These are phyloP conservation scores for Aphodius granarius DNA, from an alignment of 2,888 invertebrate species.

Conservation along the genomic window DNA sequence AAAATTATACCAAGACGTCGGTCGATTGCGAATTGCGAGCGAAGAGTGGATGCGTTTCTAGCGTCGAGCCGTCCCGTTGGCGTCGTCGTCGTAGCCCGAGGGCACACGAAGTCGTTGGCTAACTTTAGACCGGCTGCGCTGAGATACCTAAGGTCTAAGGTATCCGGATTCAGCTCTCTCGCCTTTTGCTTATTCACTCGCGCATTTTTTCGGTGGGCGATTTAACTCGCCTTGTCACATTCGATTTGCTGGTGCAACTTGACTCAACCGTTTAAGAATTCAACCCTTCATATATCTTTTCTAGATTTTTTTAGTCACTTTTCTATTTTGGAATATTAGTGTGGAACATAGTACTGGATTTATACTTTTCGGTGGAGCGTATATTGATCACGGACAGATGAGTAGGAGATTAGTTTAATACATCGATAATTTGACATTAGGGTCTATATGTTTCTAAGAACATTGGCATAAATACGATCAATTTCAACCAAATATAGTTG, in stretches of 20 bases:
- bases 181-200: background rate
- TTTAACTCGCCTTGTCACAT: background rate
- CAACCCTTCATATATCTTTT: background rate
- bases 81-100: slow-evolving; percentile 35
- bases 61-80: slow-evolving; percentile 37
- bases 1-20: slow-evolving; percentile 80
- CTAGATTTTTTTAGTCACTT: background rate
- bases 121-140: background rate
- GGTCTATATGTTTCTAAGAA: too few relatives aligned
- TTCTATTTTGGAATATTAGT: background rate
- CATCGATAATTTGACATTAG: too few relatives aligned
- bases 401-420: too few relatives aligned
- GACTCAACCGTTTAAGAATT: background rate
- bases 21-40: slow-evolving; percentile 91
- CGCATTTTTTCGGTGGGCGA: background rate
- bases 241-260: background rate
- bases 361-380: too few relatives aligned
- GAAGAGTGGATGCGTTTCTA: slow-evolving; percentile 67
- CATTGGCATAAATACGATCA: too few relatives aligned
- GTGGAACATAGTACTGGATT: background rate
- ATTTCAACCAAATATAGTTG: too few relatives aligned
- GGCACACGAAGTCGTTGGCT: slow-evolving; percentile 23
- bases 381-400: too few relatives aligned
- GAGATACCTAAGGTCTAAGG: background rate
- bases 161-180: background rate